Evolutionary conservation across 2,797 vertebrate genomes (phyloP), one percentile per base, ranked within the genome.

Genomic region (Falco biarmicus): DNA sequence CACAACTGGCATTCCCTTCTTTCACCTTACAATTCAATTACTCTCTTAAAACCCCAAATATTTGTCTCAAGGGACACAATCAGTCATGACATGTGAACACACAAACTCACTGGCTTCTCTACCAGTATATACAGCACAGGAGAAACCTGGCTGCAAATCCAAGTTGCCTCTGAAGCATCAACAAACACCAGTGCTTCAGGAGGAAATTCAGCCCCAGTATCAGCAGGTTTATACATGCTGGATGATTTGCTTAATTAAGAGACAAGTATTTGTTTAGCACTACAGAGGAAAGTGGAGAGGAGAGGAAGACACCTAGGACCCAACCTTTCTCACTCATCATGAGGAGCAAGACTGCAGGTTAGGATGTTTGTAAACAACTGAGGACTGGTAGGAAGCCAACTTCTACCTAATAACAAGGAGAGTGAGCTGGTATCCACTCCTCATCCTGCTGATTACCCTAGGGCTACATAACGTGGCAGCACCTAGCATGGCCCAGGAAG

Each of bases 381-480:
- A 61, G 65, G 45, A 15, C 78, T 53, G 54, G 57, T 14, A 66
- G 64, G 61, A 85, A 93, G 73, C 20, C 69, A 93, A 56, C 47
- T 88, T 54, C 69, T 57, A 32, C 28, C 68, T 50, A 60, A 64
- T 15, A 89, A 83, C 48, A 77, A 73, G 76, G n/a, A 77, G 53
- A n/a, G 19, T 76, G 29, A 87, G 13, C 75, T 41, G 41, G 45
- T 32, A 68, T 54, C n/a, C 48, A 21, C 18, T n/a, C 34, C 47
- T 56, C 9, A 2, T 60, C 53, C 84, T 59, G 50, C 14, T 5
- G 1, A 71, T 75, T 51, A n/a, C 48, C 74, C 70, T 56, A 18
- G 0, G 0, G 81, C 66, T 48, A 70, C 0, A 0, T 54, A 78
- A 65, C 5, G 0, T 1, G 1, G 70, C 80, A 89, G 93, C 54